Evolutionary conservation across 2,888 invertebrate species (phyloP), one percentile per base, ranked within the genome.

Genomic region (Lasioglossum vierecki): DNA sequence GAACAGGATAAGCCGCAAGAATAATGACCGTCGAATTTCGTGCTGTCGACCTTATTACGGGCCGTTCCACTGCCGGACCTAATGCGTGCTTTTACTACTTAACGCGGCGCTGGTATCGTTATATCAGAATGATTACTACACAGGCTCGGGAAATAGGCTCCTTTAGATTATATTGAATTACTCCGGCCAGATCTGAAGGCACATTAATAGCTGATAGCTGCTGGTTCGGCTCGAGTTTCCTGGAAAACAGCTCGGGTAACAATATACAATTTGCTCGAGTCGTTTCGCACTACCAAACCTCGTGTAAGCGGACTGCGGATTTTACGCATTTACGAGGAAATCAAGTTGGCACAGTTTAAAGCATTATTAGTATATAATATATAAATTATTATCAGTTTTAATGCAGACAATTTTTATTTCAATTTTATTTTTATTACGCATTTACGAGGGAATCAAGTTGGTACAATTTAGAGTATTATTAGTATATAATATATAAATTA

Each of bases 81-180:
- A 83, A 86, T 66, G 63, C 77, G 60, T 73, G 73, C 82, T 66
- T 79, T 80, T 78, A 82, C 84, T 80, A 82, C 82, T 87, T 86
- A 70, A 75, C 71, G 39, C 75, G 79, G 72, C 26, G 53, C n/a
- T 35, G 76, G 41, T 79, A 73, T 80, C 49, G 46, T 75, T 74
- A 41, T 35, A 66, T 74, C 68, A 44, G 57, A 71, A 81, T 71
- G 79, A 76, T n/a, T 70, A 63, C 60, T n/a, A 41, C 70, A 70
- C 41, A 41, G 70, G n/a, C 70, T n/a, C 41, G 41, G 70, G 70
- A n/a, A 41, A 70, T 41, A 41, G 39, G 70, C n/a, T 41, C 70
- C 41, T 41, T 70, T 41, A 70, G 70, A 70, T 70, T 70, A 70
- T 70, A 41, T 70, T 70, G 41, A 70, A 70, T 70, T 70, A 70